phyloP scores from a whole-genome alignment of 2,888 invertebrate genomes.

The Tetragonula carbonaria region DNA sequence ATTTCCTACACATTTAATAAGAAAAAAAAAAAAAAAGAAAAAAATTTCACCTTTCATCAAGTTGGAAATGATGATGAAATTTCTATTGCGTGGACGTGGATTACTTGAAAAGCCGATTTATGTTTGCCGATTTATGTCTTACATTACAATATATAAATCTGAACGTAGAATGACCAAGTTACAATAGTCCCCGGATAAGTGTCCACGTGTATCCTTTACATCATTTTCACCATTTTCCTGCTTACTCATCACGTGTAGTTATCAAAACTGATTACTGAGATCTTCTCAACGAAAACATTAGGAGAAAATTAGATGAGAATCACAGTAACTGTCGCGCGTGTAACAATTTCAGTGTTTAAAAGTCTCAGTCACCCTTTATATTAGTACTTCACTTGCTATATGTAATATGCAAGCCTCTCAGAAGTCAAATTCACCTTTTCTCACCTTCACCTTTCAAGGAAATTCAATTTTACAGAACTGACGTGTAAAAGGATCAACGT shows the following conservation, averaged over 20 bases:
- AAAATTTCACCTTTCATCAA: neutral
- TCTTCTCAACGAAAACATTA: no score
- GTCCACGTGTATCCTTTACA: no score
- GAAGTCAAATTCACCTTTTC: neutral
- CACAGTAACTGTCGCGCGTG: no score
- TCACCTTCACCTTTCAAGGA: no score
- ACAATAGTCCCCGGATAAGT: constrained; percentile 1
- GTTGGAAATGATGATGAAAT: neutral
- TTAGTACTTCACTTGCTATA: neutral
- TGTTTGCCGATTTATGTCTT: no score
- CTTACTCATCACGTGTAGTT: no score
- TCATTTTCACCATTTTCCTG: neutral
- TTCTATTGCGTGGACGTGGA: neutral
- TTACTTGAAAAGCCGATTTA: constrained; percentile 3
- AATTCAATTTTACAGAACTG: no score
- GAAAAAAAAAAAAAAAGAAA: neutral
- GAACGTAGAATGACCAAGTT: neutral
- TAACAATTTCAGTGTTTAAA: no score
- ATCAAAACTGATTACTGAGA: no score
- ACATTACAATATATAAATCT: neutral
- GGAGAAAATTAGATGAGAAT: no score
- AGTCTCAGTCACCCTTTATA: neutral
- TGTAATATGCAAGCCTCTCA: neutral
- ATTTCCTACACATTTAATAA: neutral
- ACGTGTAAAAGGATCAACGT: no score